Evolutionary conservation across 1,140 invertebrate species (phyloP), one percentile per base, ranked within the genome.

Genomic region (Druon quercuslanigerum): DNA sequence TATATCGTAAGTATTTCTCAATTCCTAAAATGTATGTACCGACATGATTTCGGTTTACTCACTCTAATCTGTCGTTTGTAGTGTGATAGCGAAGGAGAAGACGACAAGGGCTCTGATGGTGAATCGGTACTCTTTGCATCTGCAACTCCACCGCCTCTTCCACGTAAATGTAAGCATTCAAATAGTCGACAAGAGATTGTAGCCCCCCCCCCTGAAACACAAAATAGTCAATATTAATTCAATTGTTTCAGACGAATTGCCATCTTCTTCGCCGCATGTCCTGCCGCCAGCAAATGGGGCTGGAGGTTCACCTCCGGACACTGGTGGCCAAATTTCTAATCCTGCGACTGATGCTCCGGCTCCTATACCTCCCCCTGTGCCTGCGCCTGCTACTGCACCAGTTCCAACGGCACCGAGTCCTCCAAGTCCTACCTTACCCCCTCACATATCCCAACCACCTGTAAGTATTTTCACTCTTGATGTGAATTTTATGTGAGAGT

Each of bases 51-150:
- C 73, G 72, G 46, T 71, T 66, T 66, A 80, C 76, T 14, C 12
- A 16, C 40, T 9, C 1, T 40, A 66, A 66, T 57, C 19, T 13
- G 5, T 66, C 13, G 14, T 19, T 56, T 56, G 17, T 86, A 96
- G 95, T 96, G 95, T 96, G 96, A 96, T 96, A 96, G 95, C 94
- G 95, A 95, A 94, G 95, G 95, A 92, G 95, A 96, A 92, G 95
- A 96, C 90, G 95, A 96, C 93, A 96, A 96, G 94, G 93, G 92
- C 87, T 95, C 94, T 86, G 95, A 95, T 92, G 94, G 94, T 86
- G 94, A 95, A 89, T 94, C 94, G 90, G 94, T 95, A 91, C 94
- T 95, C 91, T 95, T 95, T 92, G 93, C 90, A 87, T 91, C 94
- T 87, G 93, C 94, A 87, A 93, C 94, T 84, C 93, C 93, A 88